Base-by-base conservation (phyloP, 1,140 invertebrate genomes). In the Geopemphigus sp. region DNA sequence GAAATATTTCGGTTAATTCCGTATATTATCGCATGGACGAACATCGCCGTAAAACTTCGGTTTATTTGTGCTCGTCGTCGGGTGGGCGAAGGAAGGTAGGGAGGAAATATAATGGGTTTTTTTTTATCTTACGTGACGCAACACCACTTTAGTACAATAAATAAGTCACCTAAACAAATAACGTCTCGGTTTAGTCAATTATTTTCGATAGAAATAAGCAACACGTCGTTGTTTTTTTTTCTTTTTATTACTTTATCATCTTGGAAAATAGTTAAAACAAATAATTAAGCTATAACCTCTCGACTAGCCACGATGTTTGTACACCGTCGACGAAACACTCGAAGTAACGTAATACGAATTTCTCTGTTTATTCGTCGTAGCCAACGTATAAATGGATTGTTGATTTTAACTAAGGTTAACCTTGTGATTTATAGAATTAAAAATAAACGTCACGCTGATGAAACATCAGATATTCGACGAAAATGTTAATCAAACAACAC, bases 101-200 rank as follows among this genome's bases (percentile, higher is more conserved):
- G n/a, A n/a, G n/a, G n/a, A n/a, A n/a, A n/a, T 57, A 24, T 24
- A 19, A 57, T 50, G 12, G 10, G 47, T 5, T 50, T 50, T 50
- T 12, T 19, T n/a, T 72, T 72, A 72, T 72, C 47, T 72, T 6
- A 19, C 8, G 3, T 72, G 68, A 54, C 50, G 47, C 68, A 72
- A 72, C 54, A 24, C 3, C 1, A 72, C 47, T 15, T 39, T 68
- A 8, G 19, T 29, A 29, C 22, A 32, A 53, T 29, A n/a, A 53
- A 70, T 29, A 53, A 53, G 68, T 29, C 68, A 72, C 47, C 47
- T 72, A 54, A 72, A 72, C 29, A 72, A 72, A 72, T 17, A 72
- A 5, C 19, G 50, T 72, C 24, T 24, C 11, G 12, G 64, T 47
- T 72, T 29, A 32, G 17, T 29, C 17, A 53, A 72, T 29, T 54